These are phyloP conservation scores for Hydrolagus affinis DNA, from an alignment of 2,113 vertebrate genomes.

Conservation along the genomic window DNA sequence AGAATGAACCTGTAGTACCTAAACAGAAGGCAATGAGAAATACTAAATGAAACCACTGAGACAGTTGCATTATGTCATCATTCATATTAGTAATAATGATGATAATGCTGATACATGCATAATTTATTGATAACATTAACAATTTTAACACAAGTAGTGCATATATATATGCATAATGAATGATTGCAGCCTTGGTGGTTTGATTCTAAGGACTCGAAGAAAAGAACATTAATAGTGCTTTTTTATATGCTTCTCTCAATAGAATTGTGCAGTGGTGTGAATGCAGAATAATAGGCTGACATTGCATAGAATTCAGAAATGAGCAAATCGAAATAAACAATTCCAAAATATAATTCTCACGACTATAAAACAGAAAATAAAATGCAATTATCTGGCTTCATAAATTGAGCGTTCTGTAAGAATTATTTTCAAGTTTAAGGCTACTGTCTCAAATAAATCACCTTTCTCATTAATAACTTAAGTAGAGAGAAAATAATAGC, in stretches of 20 bases:
- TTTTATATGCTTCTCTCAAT: background rate
- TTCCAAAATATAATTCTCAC: constrained; percentile 2
- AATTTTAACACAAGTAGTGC: background rate
- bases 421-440: background rate
- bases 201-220: background rate
- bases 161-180: background rate
- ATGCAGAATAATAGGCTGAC: background rate
- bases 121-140: too few relatives aligned
- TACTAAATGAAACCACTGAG: background rate
- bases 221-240: background rate
- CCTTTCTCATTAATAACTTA: background rate
- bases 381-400: background rate
- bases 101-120: background rate
- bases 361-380: background rate
- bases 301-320: background rate
- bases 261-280: background rate
- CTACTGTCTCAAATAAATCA: background rate
- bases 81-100: background rate
- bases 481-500: background rate
- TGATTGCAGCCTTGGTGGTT: background rate
- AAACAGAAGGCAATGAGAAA: background rate
- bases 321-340: background rate
- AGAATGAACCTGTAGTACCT: background rate
- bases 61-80: background rate
- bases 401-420: background rate